Base-by-base conservation (phyloP, 1,140 invertebrate genomes). In the Camponotus pennsylvanicus region DNA sequence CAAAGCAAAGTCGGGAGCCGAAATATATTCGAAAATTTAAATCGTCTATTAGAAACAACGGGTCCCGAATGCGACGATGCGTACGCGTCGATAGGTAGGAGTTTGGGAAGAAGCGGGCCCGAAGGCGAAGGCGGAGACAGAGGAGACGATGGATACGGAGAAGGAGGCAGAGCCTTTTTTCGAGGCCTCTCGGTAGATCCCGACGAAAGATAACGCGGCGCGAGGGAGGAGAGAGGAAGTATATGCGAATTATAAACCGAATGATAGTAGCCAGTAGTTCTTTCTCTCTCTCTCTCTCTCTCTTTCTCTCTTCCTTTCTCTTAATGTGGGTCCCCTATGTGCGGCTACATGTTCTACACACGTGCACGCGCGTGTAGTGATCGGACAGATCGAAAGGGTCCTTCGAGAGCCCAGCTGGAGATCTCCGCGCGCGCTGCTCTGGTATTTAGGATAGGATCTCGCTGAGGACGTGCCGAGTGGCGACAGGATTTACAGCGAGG, bases 1-100 rank as follows among this genome's bases (percentile, higher is more conserved):
- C 85, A 89, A 88, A 90, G 86, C 88, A 77, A 45, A 71, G 90
- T 69, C 77, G 86, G 80, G 82, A 88, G 84, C 82, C 61, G 64
- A 91, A 92, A 94, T 93, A 91, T 94, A 94, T 94, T 94, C 89
- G 89, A 94, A 94, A 93, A 94, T 94, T 94, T 91, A 93, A 93
- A 94, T 94, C 93, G 89, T 94, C 92, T 93, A 93, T 93, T 93
- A 94, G 92, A 94, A 93, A 71, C 87, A 89, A 89, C 86, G 89
- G 90, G 89, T 85, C 86, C 90, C 89, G 84, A 52, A 52, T 90
- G 88, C 91, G 91, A 92, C 89, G 88, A 88, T 86, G 90, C 92
- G 86, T 90, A 89, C 89, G 70, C 83, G 85, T 91, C 88, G 89
- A 89, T 89, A 92, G 63, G 67, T 32, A 78, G 80, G 18, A 67